phyloP scores from a whole-genome alignment of 2,888 invertebrate genomes.

The Villa cingulata region DNA sequence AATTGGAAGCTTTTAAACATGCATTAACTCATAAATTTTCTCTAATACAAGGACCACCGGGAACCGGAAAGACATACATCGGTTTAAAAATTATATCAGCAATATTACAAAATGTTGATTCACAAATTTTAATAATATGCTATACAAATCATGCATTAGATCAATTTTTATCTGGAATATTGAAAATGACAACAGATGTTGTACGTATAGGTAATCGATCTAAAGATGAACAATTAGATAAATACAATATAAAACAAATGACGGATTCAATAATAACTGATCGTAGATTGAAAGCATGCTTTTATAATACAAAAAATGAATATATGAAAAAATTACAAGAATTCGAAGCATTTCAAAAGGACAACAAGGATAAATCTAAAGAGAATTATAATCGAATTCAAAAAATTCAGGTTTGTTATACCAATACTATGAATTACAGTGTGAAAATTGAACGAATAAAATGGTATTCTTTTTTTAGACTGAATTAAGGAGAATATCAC shows the following conservation, averaged over 20 bases:
- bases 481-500: slow-evolving; percentile 20
- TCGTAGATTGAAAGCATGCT: slow-evolving; percentile 22
- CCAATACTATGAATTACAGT: too few species aligned
- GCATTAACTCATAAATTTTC: slow-evolving; percentile 59
- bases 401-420: slow-evolving; percentile 16
- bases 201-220: slow-evolving; percentile 58
- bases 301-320: slow-evolving; percentile 24
- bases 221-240: slow-evolving; percentile 42
- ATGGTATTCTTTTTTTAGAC: slow-evolving; percentile 9
- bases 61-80: slow-evolving; percentile 73
- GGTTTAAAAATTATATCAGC: slow-evolving; percentile 60
- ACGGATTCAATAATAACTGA: slow-evolving; percentile 12
- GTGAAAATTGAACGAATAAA: background rate
- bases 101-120: slow-evolving; percentile 45
- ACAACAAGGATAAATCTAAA: slow-evolving; percentile 29
- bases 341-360: slow-evolving; percentile 23
- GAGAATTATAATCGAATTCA: slow-evolving; percentile 23
- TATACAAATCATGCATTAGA: slow-evolving; percentile 80
- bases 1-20: slow-evolving; percentile 49
- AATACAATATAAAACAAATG: slow-evolving; percentile 37
- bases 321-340: slow-evolving; percentile 24
- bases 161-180: slow-evolving; percentile 63
- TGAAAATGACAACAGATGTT: slow-evolving; percentile 43
- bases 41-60: slow-evolving; percentile 77
- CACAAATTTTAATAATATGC: slow-evolving; percentile 60